These are phyloP conservation scores for Myathropa florea DNA, from an alignment of 2,888 invertebrate species.

Conservation along the genomic window DNA sequence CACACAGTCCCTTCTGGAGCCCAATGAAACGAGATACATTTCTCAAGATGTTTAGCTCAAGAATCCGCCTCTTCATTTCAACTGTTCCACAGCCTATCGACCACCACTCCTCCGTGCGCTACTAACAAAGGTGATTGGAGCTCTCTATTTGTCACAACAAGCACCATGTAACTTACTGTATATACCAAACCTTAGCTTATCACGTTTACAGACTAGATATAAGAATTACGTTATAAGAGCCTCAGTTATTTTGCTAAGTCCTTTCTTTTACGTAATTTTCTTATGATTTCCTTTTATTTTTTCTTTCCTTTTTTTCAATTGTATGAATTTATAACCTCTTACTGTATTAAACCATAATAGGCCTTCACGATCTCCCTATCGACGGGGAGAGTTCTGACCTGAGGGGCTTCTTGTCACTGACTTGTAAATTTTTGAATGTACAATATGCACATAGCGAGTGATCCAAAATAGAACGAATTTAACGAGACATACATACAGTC, in stretches of 20 bases:
- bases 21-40: too few relatives aligned
- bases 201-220: slow-evolving; percentile 72
- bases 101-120: neutral
- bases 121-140: slow-evolving; percentile 30
- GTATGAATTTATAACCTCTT: slow-evolving; percentile 49
- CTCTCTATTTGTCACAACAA: neutral
- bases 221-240: slow-evolving; percentile 42
- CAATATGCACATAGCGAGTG: slow-evolving; percentile 22
- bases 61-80: neutral
- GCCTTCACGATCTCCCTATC: slow-evolving; percentile 80
- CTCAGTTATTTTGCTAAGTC: slow-evolving; percentile 45
- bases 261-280: slow-evolving; percentile 14
- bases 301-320: slow-evolving; percentile 72
- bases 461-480: slow-evolving; percentile 37
- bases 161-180: slow-evolving; percentile 42
- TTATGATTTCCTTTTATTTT: slow-evolving; percentile 61
- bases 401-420: slow-evolving; percentile 80
- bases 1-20: too few relatives aligned
- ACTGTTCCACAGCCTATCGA: neutral
- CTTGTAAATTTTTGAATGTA: slow-evolving; percentile 67
- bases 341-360: slow-evolving; percentile 70
- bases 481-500: slow-evolving; percentile 43
- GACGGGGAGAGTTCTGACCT: slow-evolving; percentile 80
- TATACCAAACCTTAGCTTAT: slow-evolving; percentile 14
- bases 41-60: too few relatives aligned